Base-by-base conservation (phyloP, 2,113 vertebrate genomes). In the Seriola aureovittata region DNA sequence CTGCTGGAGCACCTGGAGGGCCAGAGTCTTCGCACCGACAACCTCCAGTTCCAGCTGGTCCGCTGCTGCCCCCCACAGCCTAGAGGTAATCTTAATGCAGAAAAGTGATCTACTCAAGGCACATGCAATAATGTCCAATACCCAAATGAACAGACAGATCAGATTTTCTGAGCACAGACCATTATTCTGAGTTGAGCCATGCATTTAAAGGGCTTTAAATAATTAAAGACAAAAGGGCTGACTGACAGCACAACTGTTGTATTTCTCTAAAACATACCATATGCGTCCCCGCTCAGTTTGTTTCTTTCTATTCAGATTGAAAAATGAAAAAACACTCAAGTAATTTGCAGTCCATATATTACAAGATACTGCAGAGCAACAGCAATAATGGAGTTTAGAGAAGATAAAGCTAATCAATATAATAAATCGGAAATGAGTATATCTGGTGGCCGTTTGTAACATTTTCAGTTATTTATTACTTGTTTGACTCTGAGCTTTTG, bases 41-140 rank as follows among this genome's bases (percentile, higher is more conserved):
- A 98, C 88, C 95, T 99, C 71, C 96, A 96, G 81, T 99, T 99
- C 32, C 96, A 97, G n/a, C 90, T 99, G 54, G 95, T 93, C 50
- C 96, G 95, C 71, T 99, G 97, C 91, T 99, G 97, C 91, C 98
- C 97, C 34, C 98, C 98, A 42, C 97, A 98, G 88, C 98, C 98
- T 2, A 92, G 97, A 97, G 98, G 98, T 94, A 75, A 55, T 34
- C 34, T 50, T 12, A 58, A 76, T 21, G 42, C 68, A 11, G 1
- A 19, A 4, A 57, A 17, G 6, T 32, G 13, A 34, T 38, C 9
- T 58, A 42, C 48, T 42, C 21, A 73, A 52, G 14, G 1, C 3
- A 60, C 62, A 44, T 16, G 16, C n/a, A 71, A n/a, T 38, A 57
- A 42, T 21, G 54, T 44, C 7, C 8, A 34, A 34, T 42, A 10